phyloP scores from a whole-genome alignment of 2,888 invertebrate genomes.

The Heliconius hortense region DNA sequence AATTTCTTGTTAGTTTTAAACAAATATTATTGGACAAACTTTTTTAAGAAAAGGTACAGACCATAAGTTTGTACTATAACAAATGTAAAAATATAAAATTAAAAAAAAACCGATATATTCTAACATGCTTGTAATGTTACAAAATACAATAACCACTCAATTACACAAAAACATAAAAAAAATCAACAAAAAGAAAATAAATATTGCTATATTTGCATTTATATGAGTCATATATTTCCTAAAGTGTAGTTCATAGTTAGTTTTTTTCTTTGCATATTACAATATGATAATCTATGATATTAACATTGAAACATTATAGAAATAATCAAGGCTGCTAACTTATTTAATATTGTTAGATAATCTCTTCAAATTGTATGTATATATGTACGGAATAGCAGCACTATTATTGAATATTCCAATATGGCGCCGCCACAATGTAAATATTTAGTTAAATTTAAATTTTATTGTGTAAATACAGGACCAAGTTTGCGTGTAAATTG shows the following conservation, averaged over 20 bases:
- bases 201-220: background rate
- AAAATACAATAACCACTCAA: background rate
- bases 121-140: background rate
- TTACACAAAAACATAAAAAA: too few relatives aligned
- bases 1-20: background rate
- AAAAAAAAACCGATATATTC: background rate
- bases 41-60: too few relatives aligned
- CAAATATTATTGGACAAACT: background rate
- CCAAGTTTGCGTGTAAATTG: conserved; percentile 64
- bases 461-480: conserved; percentile 76
- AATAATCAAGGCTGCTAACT: conserved; percentile 14
- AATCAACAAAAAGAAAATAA: background rate
- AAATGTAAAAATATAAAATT: too few relatives aligned
- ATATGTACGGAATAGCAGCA: conserved; percentile 1
- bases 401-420: conserved; percentile 16
- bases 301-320: conserved; percentile 2
- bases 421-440: conserved; percentile 54
- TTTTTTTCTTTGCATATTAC: background rate
- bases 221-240: background rate
- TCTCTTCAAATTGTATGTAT: background rate
- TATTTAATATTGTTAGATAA: conserved; percentile 16
- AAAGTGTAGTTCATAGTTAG: background rate
- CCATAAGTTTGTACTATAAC: too few relatives aligned
- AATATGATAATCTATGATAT: background rate
- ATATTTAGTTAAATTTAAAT: conserved; percentile 74